Base-by-base conservation (phyloP, 2,797 vertebrate genomes). In the Thaleichthys pacificus region DNA sequence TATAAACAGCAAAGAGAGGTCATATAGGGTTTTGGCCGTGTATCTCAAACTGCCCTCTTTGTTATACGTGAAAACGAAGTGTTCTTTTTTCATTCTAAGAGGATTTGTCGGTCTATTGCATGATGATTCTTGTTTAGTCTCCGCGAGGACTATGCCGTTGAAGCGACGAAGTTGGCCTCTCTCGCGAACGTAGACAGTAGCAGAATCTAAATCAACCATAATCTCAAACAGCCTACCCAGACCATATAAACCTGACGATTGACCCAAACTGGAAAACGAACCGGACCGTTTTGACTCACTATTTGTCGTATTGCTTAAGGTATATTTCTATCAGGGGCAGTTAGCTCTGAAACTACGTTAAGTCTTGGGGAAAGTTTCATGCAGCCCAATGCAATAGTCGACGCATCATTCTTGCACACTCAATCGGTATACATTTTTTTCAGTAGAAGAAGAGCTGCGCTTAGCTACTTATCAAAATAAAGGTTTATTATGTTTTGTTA, bases 61-160 rank as follows among this genome's bases (percentile, higher is more conserved):
- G 0, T 96, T 97, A 82, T 97, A 98, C 0, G 95, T 97, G 89
- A 98, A 97, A 69, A 96, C 89, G 78, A 98, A 98, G 79, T 97
- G 95, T 68, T 97, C 95, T 21, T 95, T 96, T 74, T 90, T 93
- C 77, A 90, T 72, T 74, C 87, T 84, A 14, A 91, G 82, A 19
- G 95, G 93, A 35, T 91, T 90, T 7, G 87, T 85, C 72, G 87
- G 84, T 14, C 87, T 79, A 74, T 85, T 89, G 12, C 88, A 92
- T 75, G 84, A 51, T 0, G 87, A 83, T 38, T 79, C 78, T 4
- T 80, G 71, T 81, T 82, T 86, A 38, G 84, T 84, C 78, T 88
- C 83, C 61, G 80, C 82, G 22, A 89, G 85, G 42, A 92, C 61
- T 26, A 92, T 64, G 74, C 89, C 87, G 68, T 90, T 75, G 63